Evolutionary conservation across 2,888 invertebrate species (phyloP).

Genomic region (Junonia oenone): DNA sequence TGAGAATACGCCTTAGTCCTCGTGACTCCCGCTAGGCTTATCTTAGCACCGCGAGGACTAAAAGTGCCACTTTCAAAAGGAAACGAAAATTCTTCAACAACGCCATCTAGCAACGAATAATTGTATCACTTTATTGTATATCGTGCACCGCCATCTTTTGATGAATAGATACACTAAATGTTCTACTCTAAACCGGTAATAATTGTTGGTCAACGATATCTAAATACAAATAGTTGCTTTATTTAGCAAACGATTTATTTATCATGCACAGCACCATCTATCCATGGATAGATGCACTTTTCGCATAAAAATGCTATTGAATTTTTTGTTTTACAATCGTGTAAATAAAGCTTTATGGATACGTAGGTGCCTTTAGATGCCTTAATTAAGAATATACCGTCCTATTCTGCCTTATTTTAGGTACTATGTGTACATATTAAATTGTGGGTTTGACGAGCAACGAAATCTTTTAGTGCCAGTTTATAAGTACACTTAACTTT

Average conservation of each 20-base stretch:
- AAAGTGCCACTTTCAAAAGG: slow-evolving; percentile 45
- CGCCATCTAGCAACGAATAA: slow-evolving; percentile 58
- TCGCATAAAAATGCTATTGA: slow-evolving; percentile 3
- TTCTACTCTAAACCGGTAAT: too few relatives aligned
- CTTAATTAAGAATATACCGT: slow-evolving; percentile 66
- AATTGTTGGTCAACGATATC: too few relatives aligned
- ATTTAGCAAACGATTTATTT: too few relatives aligned
- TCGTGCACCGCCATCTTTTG: too few relatives aligned
- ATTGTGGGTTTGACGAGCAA: slow-evolving; percentile 61
- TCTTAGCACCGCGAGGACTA: slow-evolving; percentile 72
- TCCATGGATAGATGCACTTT: slow-evolving; percentile 43
- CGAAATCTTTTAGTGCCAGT: slow-evolving; percentile 68
- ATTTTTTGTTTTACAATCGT: slow-evolving; percentile 24
- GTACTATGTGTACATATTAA: slow-evolving; percentile 37
- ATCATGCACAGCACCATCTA: slow-evolving; percentile 25
- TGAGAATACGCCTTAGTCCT: slow-evolving; percentile 78
- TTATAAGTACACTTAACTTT: slow-evolving; percentile 31
- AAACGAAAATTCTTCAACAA: slow-evolving; percentile 41
- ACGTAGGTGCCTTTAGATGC: slow-evolving; percentile 63
- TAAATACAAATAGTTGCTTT: too few relatives aligned
- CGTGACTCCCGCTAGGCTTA: slow-evolving; percentile 69
- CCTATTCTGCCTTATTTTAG: slow-evolving; percentile 59
- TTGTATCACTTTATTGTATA: too few relatives aligned
- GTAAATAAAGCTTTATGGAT: slow-evolving; percentile 29
- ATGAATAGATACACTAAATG: too few relatives aligned